A percentile compares a stretch with the other conserved stretches of the same genome.
Evolutionary conservation across 2,797 vertebrate species (phyloP).

Genomic region (Sebastes hopkinsi): DNA sequence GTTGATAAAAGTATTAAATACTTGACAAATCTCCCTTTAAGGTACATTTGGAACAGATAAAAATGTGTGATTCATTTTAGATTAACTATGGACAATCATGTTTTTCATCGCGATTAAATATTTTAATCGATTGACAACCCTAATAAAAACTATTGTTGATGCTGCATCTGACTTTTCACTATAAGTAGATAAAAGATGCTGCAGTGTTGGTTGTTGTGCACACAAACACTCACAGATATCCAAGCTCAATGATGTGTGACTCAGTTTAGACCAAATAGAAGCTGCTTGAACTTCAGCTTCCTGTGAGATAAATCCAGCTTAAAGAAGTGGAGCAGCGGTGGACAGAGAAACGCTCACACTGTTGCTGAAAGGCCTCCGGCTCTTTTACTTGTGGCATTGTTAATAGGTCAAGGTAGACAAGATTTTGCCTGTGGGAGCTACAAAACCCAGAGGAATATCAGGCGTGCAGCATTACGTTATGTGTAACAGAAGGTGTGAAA

Average conservation of each 20-base stretch:
- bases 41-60: too few species aligned
- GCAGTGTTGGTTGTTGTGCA: neutral
- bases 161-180: too few species aligned
- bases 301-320: constrained; percentile 11
- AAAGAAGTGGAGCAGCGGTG: neutral
- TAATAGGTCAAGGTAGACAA: constrained; percentile 30
- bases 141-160: neutral
- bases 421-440: constrained; percentile 2
- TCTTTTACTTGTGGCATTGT: constrained; percentile 9
- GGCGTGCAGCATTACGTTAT: neutral
- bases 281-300: neutral
- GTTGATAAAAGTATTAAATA: too few species aligned
- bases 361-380: neutral
- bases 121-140: too few species aligned
- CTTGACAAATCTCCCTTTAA: too few species aligned
- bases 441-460: constrained; percentile 15
- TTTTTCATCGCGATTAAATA: too few species aligned
- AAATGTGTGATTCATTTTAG: too few species aligned
- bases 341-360: neutral
- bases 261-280: neutral
- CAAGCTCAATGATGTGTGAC: neutral
- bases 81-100: too few species aligned
- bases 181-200: too few species aligned
- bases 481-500: constrained; percentile 33
- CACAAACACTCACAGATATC: neutral